Evolutionary conservation across 2,888 invertebrate species (phyloP), one percentile per base, ranked within the genome.

Genomic region (Acleris holmiana): DNA sequence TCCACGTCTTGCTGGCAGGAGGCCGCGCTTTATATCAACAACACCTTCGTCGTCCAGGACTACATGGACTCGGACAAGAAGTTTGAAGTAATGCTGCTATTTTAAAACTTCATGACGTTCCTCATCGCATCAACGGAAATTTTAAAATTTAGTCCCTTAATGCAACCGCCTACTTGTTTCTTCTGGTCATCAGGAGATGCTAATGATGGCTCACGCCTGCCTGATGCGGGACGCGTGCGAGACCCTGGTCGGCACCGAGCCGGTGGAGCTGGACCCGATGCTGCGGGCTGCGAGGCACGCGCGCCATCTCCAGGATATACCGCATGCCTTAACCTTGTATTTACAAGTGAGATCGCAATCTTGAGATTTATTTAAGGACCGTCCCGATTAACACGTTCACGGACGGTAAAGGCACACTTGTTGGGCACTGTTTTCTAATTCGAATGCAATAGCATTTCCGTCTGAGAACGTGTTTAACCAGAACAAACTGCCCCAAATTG

Each of bases 1-100:
- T 71, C 76, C 4, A 84, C 91, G 2, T 90, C 91, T 0, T 87
- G 78, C 68, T 89, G 87, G 82, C 83, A 85, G 66, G 88, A 91
- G 2, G 88, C 89, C 5, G 85, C 91, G 0, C 64, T 85, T 29
- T 90, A 80, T 58, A 78, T 88, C 47, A 91, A 91, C 72, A 92
- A 91, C 59, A 86, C 88, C 68, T 92, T 91, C 68, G 79, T 86
- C 4, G 69, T 85, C 0, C 76, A 82, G 19, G 75, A 86, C 1
- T 91, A 84, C 67, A 67, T 88, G 40, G 49, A 72, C 1, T 80
- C 83, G 2, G 80, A 88, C n/a, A 78, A 85, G 2, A 73, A 76
- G n/a, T 89, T 79, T 60, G 82, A 91, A 75, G 91, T 90, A 72
- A 67, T 1, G 15, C 29, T 29, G 35, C 35, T 35, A 13, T 35